Conservation (phyloP, 2,113 vertebrate species). For the Charadrius vociferus region DNA sequence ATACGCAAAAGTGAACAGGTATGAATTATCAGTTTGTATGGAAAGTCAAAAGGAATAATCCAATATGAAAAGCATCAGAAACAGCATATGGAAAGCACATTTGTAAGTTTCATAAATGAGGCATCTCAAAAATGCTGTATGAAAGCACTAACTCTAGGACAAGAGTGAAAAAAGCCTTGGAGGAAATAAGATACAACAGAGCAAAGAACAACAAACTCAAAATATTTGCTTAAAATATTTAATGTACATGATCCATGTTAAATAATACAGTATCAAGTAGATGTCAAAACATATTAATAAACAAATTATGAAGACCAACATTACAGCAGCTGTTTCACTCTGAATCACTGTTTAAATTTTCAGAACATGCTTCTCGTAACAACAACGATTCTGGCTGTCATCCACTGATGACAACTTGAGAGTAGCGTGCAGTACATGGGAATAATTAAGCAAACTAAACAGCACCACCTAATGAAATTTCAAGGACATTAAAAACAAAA, state of each 20-base stretch:
- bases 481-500: background rate
- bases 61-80: background rate
- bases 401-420: background rate
- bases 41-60: background rate
- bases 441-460: background rate
- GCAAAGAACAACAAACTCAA: background rate
- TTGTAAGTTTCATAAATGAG: background rate
- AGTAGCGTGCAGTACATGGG: background rate
- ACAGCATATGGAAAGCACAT: background rate
- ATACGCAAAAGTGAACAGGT: background rate
- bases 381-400: background rate
- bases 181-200: background rate
- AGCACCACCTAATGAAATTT: background rate
- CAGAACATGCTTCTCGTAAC: background rate
- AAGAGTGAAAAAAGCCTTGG: background rate
- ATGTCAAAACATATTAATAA: background rate
- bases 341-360: background rate
- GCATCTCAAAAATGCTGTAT: background rate
- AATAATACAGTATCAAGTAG: background rate
- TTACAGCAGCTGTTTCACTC: background rate
- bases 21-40: background rate
- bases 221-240: background rate
- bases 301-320: background rate
- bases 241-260: background rate
- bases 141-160: background rate